Evolutionary conservation across 2,113 vertebrate species (phyloP), one percentile per base, ranked within the genome.

Genomic region (Thryonomys swinderianus): DNA sequence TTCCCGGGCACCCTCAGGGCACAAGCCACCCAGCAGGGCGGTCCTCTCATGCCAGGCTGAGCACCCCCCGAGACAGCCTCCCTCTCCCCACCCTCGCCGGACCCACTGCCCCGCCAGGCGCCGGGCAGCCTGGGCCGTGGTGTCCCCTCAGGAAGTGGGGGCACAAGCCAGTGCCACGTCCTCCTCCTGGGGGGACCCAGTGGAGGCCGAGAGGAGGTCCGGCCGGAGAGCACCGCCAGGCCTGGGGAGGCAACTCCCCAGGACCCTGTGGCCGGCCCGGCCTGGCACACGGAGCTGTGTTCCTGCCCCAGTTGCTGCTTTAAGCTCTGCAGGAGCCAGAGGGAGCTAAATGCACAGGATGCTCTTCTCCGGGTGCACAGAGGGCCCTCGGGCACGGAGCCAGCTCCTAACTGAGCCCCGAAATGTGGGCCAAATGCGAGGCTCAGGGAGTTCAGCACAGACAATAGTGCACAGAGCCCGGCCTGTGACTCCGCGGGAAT

Each of bases 251-350:
- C 53, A 13, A 32, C 42, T 13, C 17, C 34, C 51, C 40, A n/a
- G 2, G 14, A 14, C 67, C 51, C 2, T 30, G 61, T 30, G 37
- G 0, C n/a, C 3, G 5, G 0, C 69, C 3, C 69, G 40, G 66
- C 37, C 16, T 23, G 67, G 1, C 10, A 1, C 27, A 48, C 17
- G 40, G 0, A 3, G n/a, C 9, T 21, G 7, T 0, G 0, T 1
- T 4, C 20, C 6, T 18, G 10, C 37, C 45, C 42, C 55, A 48
- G 18, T 4, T 80, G 13, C 23, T 80, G 37, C 57, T 80, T 17
- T 23, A 48, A 53, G 79, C n/a, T 32, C 66, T 61, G n/a, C 5
- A 14, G 53, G 61, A 34, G 51, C 16, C 48, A 13, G n/a, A 48
- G 40, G 48, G 42, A 4, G 27, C 4, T 13, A 23, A 34, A 21